Percentiles rank a stretch among this genome's conserved stretches.
Conservation (phyloP, 2,888 invertebrate genomes). For the Baccha elongata region DNA sequence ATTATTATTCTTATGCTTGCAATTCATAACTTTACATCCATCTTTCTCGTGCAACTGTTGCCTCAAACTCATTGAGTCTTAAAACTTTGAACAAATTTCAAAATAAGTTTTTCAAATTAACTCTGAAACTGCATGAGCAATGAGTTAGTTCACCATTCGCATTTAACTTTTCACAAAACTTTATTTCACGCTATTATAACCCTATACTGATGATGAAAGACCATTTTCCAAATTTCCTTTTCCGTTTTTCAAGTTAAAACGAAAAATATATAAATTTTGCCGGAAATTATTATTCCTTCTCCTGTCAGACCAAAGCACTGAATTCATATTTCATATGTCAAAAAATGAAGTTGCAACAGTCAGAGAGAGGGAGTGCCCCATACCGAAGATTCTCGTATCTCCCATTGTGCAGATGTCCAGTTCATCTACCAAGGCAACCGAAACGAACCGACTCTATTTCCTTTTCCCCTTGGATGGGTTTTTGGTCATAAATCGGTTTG, state of each 20-base stretch:
- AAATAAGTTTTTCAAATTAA: conserved; percentile 28
- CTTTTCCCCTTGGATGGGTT: conserved; percentile 14
- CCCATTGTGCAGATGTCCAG: conserved; percentile 42
- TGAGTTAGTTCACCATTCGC: neutral
- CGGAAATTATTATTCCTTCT: conserved; percentile 67
- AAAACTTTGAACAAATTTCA: conserved; percentile 15
- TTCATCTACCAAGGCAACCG: neutral
- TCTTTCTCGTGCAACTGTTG: neutral
- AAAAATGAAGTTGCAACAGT: conserved; percentile 41
- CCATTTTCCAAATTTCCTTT: conserved; percentile 36
- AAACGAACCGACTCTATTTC: neutral
- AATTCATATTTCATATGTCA: conserved; percentile 65
- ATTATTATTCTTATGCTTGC: too few species aligned
- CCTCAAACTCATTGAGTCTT: neutral
- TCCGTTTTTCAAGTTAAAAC: conserved; percentile 3
- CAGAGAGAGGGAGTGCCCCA: conserved; percentile 19
- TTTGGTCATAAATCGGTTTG: conserved; percentile 44
- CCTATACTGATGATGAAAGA: neutral
- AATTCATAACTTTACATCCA: conserved; percentile 3
- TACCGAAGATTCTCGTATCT: conserved; percentile 4
- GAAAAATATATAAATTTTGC: neutral
- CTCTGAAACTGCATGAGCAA: conserved; percentile 3
- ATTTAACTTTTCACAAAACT: conserved; percentile 31
- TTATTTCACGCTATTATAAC: conserved; percentile 17
- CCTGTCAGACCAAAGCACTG: conserved; percentile 51